Percentiles rank a stretch among this genome's conserved stretches.
Conservation (phyloP, 2,113 vertebrate species). For the Corydoras maculifer region DNA sequence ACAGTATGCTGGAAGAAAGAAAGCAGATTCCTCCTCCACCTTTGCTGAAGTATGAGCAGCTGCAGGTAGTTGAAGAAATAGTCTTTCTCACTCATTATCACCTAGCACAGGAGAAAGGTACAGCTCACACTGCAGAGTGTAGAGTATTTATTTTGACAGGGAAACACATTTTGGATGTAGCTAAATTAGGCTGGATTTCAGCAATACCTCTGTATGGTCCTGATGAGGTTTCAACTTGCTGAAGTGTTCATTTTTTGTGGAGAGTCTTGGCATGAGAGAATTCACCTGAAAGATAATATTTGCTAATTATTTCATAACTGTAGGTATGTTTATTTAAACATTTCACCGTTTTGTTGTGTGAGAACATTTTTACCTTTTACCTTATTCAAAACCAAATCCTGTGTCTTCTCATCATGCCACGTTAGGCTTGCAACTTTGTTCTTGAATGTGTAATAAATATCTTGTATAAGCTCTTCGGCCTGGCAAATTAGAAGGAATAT, state of each 20-base stretch:
- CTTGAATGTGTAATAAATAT: constrained; percentile 56
- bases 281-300: constrained; percentile 49
- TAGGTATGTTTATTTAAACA: background rate
- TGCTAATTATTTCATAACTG: background rate
- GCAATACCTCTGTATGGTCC: constrained; percentile 55
- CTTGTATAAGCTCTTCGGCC: constrained; percentile 57
- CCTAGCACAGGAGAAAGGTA: constrained; percentile 41
- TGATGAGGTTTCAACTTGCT: constrained; percentile 48
- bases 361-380: constrained; percentile 42
- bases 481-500: constrained; percentile 33
- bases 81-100: constrained; percentile 44
- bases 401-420: constrained; percentile 50
- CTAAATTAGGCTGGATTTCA: background rate
- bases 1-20: constrained; percentile 42
- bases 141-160: constrained; percentile 17
- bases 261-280: constrained; percentile 55
- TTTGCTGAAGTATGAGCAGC: constrained; percentile 56
- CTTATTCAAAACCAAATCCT: constrained; percentile 51
- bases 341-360: background rate
- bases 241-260: constrained; percentile 31
- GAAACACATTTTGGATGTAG: background rate
- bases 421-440: constrained; percentile 50
- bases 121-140: background rate
- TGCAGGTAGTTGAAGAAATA: constrained; percentile 70
- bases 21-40: constrained; percentile 50